Conservation (phyloP, 92 coral and sea anemone genomes). For the Siderastrea siderea region DNA sequence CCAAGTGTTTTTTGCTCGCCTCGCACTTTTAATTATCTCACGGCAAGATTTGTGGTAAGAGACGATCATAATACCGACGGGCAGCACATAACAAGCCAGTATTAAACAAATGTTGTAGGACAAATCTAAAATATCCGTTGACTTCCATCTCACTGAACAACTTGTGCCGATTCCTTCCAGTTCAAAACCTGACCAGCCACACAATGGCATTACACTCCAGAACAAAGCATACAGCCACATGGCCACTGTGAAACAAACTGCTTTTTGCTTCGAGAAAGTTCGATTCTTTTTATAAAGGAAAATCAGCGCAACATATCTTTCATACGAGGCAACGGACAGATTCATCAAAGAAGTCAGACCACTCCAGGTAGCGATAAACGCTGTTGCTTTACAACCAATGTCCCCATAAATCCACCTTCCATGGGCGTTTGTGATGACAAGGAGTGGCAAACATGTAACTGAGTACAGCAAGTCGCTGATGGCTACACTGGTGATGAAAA, state of each 20-base stretch:
- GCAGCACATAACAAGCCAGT: constrained; percentile 38
- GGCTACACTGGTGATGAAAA: constrained; percentile 42
- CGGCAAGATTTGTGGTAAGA: constrained; percentile 41
- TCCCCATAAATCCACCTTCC: constrained; percentile 44
- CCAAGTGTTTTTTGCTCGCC: constrained; percentile 45
- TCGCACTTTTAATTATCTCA: constrained; percentile 29
- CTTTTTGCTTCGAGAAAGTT: constrained; percentile 26
- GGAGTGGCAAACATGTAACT: constrained; percentile 16
- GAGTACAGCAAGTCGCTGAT: constrained; percentile 37
- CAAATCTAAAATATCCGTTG: constrained; percentile 14
- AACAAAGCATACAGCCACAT: constrained; percentile 60
- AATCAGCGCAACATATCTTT: constrained; percentile 40
- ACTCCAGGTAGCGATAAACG: constrained; percentile 33
- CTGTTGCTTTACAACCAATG: constrained; percentile 32
- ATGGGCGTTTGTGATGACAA: constrained; percentile 21
- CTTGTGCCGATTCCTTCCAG: constrained; percentile 55
- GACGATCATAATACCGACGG: constrained; percentile 22
- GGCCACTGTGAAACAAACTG: constrained; percentile 17
- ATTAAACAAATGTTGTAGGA: constrained; percentile 41
- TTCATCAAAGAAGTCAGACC: constrained; percentile 43
- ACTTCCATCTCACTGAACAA: constrained; percentile 57
- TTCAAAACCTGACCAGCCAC: constrained; percentile 59
- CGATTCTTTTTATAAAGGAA: constrained; percentile 30
- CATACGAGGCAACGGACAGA: constrained; percentile 42
- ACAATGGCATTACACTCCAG: constrained; percentile 46